Conservation (phyloP, 2,888 invertebrate species). For the Melinopterus prodromus region DNA sequence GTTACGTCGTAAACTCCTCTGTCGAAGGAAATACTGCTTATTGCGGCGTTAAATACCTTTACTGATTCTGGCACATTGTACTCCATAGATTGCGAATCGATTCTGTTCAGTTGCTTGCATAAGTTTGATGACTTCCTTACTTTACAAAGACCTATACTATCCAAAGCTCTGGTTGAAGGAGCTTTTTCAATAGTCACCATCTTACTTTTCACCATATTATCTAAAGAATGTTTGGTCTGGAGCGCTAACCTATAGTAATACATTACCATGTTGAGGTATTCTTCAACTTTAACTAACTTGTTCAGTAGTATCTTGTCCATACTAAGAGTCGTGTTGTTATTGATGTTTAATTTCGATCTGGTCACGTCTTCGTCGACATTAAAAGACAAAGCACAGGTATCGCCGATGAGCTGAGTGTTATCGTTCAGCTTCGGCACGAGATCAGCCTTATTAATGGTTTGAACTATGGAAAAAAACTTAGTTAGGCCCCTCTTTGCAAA, state of each 20-base stretch:
- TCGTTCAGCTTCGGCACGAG: conserved; percentile 7
- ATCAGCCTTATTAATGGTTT: conserved; percentile 11
- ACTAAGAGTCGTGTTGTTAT: not conserved
- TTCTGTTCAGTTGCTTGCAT: conserved; percentile 5
- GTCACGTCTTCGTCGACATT: not conserved
- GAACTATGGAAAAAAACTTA: conserved; percentile 1
- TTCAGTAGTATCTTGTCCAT: conserved; percentile 13
- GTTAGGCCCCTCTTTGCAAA: conserved; percentile 6
- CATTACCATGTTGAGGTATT: conserved; percentile 22
- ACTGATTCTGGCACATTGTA: not conserved
- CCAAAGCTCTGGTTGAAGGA: not conserved
- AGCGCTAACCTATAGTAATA: conserved; percentile 15
- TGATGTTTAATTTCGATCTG: not conserved
- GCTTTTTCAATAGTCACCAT: not conserved
- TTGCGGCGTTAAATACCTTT: not conserved
- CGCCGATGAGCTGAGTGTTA: not conserved
- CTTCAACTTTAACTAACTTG: conserved; percentile 13
- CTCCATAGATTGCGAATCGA: not conserved
- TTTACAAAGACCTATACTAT: not conserved
- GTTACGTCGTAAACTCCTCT: not conserved
- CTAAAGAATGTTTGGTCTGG: not conserved
- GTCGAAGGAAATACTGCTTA: not conserved
- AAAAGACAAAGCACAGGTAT: conserved; percentile 7
- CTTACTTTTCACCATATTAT: conserved; percentile 6
- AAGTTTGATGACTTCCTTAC: not conserved